Evolutionary conservation across 53 echinoderm and acorn worm genomes (phyloP).

Genomic region (Arbacia lixula): DNA sequence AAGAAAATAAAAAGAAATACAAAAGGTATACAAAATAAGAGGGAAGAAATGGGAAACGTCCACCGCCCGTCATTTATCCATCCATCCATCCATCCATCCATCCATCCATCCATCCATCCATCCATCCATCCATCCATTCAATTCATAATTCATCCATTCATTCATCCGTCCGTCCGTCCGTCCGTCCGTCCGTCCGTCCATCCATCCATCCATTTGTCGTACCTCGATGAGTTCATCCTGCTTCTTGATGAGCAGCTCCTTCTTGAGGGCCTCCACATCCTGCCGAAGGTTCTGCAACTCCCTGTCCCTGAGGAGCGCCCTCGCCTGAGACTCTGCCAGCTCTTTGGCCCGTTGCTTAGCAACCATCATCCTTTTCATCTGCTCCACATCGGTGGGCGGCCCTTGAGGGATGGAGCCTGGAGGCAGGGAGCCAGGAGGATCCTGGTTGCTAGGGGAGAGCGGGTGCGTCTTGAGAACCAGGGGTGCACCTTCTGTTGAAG

Average conservation of each 20-base stretch:
- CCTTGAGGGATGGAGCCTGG: background rate
- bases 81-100: background rate
- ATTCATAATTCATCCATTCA: background rate
- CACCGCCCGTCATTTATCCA: background rate
- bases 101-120: background rate
- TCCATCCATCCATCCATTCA: background rate
- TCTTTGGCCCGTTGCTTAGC: slow-evolving; percentile 11
- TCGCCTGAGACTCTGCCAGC: slow-evolving; percentile 18
- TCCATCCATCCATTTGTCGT: background rate
- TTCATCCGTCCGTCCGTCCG: background rate
- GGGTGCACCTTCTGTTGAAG: slow-evolving; percentile 15
- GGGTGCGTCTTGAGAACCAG: background rate
- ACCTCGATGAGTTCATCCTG: slow-evolving; percentile 40
- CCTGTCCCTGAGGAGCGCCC: slow-evolving; percentile 7
- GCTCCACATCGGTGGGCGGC: slow-evolving; percentile 20
- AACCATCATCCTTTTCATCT: slow-evolving; percentile 51
- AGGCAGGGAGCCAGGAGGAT: background rate
- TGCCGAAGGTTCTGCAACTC: slow-evolving; percentile 26
- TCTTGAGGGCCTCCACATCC: slow-evolving; percentile 33
- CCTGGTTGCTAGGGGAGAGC: background rate
- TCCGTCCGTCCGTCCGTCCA: background rate
- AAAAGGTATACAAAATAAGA: too few species aligned
- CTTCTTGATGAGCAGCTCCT: background rate
- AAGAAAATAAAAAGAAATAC: too few species aligned
- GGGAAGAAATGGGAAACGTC: too few species aligned